Base-by-base conservation (phyloP, 1,140 invertebrate species). In the Drosophila simulans region DNA sequence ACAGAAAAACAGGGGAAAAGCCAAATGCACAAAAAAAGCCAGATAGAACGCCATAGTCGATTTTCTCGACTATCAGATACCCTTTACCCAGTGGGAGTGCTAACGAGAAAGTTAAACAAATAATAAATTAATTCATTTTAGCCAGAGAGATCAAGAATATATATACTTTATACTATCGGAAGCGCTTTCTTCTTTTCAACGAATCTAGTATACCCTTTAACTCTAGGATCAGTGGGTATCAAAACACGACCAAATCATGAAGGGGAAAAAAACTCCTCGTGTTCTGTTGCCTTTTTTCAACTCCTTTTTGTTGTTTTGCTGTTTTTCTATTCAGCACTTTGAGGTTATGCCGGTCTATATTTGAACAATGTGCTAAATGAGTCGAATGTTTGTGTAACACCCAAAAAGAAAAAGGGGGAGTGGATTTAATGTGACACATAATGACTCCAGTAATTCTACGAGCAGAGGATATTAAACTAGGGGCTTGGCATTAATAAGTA, bases 331-430 rank as follows among this genome's bases (percentile, higher is more conserved):
- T 60, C 22, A 49, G 27, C 64, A 64, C 62, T 73, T 73, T 80
- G 77, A 60, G 58, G 72, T 72, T 80, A 76, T 69, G 55, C 72
- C 78, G 49, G 58, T 55, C 31, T 65, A 63, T 68, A 85, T 75
- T 75, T 82, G 51, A 46, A 89, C 75, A 88, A 83, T 83, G 84
- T 88, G 79, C 75, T 86, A 86, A 86, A 88, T 88, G 81, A 85
- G 81, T 85, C 59, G 54, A 80, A 70, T 75, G 57, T 69, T 82
- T 77, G 78, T 55, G 55, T 52, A 78, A 48, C 46, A 71, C 48
- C 55, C 15, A 2, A 17, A 25, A 54, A 11, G 11, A 13, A 48
- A 43, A 17, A 25, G 10, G 37, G 13, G 37, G 43, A 53, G 46
- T 15, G 11, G 4, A 42, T 17, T 27, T 15, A 52, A 37, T 43